Conservation (phyloP, 2,797 vertebrate species). For the Enteromius argenteus region DNA sequence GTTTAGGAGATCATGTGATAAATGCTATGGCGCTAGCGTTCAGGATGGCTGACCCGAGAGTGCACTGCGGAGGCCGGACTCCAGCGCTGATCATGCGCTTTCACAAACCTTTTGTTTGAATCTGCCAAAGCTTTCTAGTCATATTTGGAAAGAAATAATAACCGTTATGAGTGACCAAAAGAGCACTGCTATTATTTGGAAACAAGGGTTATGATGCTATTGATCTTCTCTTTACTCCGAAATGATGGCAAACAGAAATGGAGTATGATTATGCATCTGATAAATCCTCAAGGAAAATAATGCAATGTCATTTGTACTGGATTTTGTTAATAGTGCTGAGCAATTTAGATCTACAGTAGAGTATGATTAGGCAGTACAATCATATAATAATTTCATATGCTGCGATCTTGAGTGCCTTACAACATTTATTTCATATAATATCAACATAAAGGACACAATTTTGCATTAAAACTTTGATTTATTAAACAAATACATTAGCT, state of each 20-base stretch:
- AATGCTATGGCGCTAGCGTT: slow-evolving; percentile 27
- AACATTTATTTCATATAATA: background rate
- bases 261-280: background rate
- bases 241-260: background rate
- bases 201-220: background rate
- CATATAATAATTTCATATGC: no score
- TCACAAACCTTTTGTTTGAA: slow-evolving; percentile 45
- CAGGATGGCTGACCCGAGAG: slow-evolving; percentile 57
- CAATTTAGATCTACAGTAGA: background rate
- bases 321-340: no score
- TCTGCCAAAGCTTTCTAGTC: background rate
- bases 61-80: slow-evolving; percentile 53
- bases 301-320: background rate
- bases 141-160: slow-evolving; percentile 22
- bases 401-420: background rate
- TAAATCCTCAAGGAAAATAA: background rate
- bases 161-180: background rate
- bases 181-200: background rate
- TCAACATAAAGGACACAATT: background rate
- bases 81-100: slow-evolving; percentile 25
- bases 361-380: background rate
- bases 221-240: background rate
- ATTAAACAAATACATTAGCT: background rate
- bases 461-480: background rate
- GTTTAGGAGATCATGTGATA: slow-evolving; percentile 40